Conservation (phyloP, 23 tunicate genomes). For the Trididemnum clinides region DNA sequence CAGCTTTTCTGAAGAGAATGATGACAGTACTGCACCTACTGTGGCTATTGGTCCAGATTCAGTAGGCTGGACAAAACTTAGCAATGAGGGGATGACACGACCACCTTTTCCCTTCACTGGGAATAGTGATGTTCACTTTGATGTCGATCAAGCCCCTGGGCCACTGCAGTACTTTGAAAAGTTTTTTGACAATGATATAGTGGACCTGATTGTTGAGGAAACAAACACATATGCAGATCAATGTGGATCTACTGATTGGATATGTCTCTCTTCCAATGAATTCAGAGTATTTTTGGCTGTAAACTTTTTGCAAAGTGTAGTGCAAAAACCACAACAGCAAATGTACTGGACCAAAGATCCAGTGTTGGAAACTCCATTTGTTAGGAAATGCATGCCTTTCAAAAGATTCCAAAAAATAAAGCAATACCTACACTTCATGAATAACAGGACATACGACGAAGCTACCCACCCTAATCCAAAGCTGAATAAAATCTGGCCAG, state of each 20-base stretch:
- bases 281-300: background rate
- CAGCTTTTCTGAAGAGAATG: too few relatives aligned
- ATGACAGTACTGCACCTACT: too few relatives aligned
- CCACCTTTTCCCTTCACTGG: too few relatives aligned
- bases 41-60: too few relatives aligned
- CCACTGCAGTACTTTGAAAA: slow-evolving; percentile 32
- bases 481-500: slow-evolving; percentile 35
- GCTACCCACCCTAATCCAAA: slow-evolving; percentile 25
- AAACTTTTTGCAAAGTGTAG: background rate
- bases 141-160: too few relatives aligned
- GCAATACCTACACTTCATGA: slow-evolving; percentile 24
- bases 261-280: background rate
- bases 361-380: slow-evolving; percentile 12
- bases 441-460: slow-evolving; percentile 5
- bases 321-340: too few relatives aligned
- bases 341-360: too few relatives aligned
- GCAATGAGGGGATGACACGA: too few relatives aligned
- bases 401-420: slow-evolving; percentile 14
- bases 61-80: too few relatives aligned
- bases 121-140: too few relatives aligned
- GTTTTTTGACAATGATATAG: slow-evolving; percentile 7
- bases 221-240: background rate
- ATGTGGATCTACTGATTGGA: background rate
- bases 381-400: slow-evolving; percentile 17
- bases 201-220: slow-evolving; percentile 34